phyloP scores from a whole-genome alignment of 2,797 vertebrate species.

The Eulemur coronatus region DNA sequence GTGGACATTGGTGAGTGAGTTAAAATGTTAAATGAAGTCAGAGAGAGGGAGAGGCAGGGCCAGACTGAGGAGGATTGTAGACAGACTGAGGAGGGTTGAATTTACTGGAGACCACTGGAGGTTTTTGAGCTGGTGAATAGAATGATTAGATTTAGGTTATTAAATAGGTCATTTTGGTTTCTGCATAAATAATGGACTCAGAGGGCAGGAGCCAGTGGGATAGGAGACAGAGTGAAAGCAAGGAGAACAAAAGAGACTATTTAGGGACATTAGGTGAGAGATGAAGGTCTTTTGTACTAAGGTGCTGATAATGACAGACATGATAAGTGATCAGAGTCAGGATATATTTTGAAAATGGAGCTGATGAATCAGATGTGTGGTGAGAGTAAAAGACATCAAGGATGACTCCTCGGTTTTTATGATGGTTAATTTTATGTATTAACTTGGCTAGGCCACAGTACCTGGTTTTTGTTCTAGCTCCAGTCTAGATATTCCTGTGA shows the following conservation, averaged over 20 bases:
- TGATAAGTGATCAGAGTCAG: background rate
- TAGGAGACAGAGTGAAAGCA: background rate
- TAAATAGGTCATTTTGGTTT: background rate
- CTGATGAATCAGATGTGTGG: background rate
- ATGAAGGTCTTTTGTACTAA: background rate
- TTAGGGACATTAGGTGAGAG: background rate
- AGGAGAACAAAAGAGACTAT: background rate
- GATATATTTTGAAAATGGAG: background rate
- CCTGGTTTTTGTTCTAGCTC: background rate
- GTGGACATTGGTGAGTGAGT: background rate
- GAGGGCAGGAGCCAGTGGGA: background rate
- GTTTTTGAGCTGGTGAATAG: background rate
- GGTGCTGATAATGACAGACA: background rate
- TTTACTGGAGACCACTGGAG: background rate
- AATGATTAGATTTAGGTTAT: background rate
- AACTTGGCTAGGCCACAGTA: background rate
- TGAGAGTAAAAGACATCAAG: background rate
- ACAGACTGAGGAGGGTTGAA: background rate
- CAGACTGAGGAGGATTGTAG: background rate
- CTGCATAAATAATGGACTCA: background rate
- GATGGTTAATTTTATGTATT: background rate
- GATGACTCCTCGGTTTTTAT: background rate
- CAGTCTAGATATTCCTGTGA: background rate
- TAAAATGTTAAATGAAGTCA: background rate
- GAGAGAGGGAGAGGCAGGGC: background rate